phyloP scores from a whole-genome alignment of 2,797 vertebrate genomes.

The Bradypodion ventrale region DNA sequence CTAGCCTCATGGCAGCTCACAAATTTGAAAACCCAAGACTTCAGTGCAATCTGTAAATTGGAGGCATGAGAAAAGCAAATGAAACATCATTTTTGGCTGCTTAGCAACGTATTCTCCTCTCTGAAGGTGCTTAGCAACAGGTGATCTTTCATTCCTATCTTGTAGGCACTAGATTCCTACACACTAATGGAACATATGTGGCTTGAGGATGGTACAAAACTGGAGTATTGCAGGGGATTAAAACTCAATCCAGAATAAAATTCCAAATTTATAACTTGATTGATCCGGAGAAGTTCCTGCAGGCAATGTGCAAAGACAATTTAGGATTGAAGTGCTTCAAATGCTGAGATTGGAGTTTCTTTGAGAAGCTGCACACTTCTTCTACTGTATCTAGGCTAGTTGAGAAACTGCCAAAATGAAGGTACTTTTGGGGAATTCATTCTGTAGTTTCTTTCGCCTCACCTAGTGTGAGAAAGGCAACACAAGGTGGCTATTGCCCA shows the following conservation, averaged over 20 bases:
- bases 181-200: not conserved
- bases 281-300: not conserved
- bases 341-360: not conserved
- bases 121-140: conserved; percentile 37
- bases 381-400: too few species aligned
- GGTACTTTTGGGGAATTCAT: too few species aligned
- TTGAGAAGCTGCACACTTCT: not conserved
- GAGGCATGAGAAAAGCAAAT: not conserved
- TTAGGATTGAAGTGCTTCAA: not conserved
- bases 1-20: not conserved
- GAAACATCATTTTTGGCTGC: conserved; percentile 25
- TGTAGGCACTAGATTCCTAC: conserved; percentile 16
- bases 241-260: not conserved
- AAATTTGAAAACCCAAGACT: conserved; percentile 11
- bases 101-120: conserved; percentile 29
- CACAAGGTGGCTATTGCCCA: too few species aligned
- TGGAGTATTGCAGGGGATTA: not conserved
- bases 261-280: not conserved
- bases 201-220: not conserved
- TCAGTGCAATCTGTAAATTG: conserved; percentile 1
- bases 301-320: not conserved
- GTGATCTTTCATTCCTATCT: conserved; percentile 26
- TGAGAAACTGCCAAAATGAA: too few species aligned
- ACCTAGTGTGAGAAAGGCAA: too few species aligned
- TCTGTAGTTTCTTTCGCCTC: too few species aligned